A percentile compares a stretch with the other conserved stretches of the same genome.
Evolutionary conservation across 2,888 invertebrate genomes (phyloP).

Genomic region (Spodoptera picta): DNA sequence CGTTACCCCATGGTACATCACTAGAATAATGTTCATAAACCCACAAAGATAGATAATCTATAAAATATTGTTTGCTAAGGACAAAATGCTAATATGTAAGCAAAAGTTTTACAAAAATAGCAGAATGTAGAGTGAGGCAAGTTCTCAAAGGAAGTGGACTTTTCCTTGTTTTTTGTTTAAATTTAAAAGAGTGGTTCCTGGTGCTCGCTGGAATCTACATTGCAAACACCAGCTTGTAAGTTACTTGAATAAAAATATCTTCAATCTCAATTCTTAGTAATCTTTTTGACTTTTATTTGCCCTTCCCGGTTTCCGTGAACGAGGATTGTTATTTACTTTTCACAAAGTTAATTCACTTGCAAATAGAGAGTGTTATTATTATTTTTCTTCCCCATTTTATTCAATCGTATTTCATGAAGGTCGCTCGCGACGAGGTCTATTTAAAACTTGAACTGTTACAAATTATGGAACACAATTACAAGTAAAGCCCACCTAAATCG

Average conservation of each 20-base stretch:
- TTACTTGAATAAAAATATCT: constrained; percentile 49
- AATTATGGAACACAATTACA: constrained; percentile 41
- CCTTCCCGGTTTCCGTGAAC: constrained; percentile 28
- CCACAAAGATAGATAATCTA: too few species aligned
- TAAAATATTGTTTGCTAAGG: too few species aligned
- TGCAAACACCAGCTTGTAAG: constrained; percentile 51
- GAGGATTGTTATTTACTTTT: constrained; percentile 28
- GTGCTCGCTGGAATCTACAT: constrained; percentile 46
- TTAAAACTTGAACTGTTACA: constrained; percentile 10
- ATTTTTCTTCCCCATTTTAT: not conserved
- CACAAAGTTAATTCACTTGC: constrained; percentile 26
- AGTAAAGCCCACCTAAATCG: constrained; percentile 31
- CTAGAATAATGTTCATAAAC: too few species aligned
- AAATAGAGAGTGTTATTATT: constrained; percentile 7
- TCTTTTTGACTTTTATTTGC: constrained; percentile 42
- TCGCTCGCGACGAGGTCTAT: not conserved
- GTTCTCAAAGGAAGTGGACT: constrained; percentile 36
- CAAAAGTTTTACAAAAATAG: constrained; percentile 40
- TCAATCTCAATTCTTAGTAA: constrained; percentile 48
- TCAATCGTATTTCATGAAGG: not conserved
- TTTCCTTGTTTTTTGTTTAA: constrained; percentile 52
- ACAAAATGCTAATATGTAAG: constrained; percentile 43
- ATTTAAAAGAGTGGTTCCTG: constrained; percentile 54
- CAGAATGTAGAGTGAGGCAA: constrained; percentile 32
- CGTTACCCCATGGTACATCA: too few species aligned